Conservation (phyloP, 2,888 invertebrate species). For the Mythimna vitellina region DNA sequence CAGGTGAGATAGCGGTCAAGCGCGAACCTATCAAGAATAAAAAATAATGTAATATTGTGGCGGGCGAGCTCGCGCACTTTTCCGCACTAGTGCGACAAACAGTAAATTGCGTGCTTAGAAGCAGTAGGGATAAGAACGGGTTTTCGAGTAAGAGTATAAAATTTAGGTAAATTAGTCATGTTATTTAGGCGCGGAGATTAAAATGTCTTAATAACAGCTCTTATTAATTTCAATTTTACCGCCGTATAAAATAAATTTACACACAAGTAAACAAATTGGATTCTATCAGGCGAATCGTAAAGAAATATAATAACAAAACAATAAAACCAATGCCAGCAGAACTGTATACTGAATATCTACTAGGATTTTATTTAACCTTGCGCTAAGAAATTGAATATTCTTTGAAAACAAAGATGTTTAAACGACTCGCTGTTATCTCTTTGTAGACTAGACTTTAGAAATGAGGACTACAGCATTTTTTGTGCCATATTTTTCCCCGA, state of each 20-base stretch:
- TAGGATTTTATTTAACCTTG: conserved; percentile 39
- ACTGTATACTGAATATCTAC: conserved; percentile 43
- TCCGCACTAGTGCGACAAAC: too few relatives aligned
- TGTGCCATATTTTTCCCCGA: conserved; percentile 11
- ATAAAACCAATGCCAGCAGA: conserved; percentile 36
- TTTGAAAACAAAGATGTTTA: conserved; percentile 57
- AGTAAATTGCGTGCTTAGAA: too few relatives aligned
- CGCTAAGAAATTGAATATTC: conserved; percentile 57
- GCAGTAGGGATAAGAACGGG: too few relatives aligned
- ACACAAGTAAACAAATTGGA: conserved; percentile 51
- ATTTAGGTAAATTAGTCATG: conserved; percentile 27
- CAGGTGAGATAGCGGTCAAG: too few relatives aligned
- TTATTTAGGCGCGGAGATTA: background rate
- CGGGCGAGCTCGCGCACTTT: too few relatives aligned
- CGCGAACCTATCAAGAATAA: too few relatives aligned
- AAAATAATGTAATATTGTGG: too few relatives aligned
- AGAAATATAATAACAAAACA: conserved; percentile 30
- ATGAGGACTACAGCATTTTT: conserved; percentile 34
- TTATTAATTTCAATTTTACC: conserved; percentile 26
- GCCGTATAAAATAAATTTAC: conserved; percentile 29
- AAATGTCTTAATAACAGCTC: conserved; percentile 13
- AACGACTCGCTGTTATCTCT: conserved; percentile 46
- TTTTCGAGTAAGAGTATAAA: background rate
- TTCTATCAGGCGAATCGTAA: conserved; percentile 27
- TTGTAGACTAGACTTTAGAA: conserved; percentile 41